Evolutionary conservation across 2,888 invertebrate species (phyloP).

Genomic region (Aporophyla nigra): DNA sequence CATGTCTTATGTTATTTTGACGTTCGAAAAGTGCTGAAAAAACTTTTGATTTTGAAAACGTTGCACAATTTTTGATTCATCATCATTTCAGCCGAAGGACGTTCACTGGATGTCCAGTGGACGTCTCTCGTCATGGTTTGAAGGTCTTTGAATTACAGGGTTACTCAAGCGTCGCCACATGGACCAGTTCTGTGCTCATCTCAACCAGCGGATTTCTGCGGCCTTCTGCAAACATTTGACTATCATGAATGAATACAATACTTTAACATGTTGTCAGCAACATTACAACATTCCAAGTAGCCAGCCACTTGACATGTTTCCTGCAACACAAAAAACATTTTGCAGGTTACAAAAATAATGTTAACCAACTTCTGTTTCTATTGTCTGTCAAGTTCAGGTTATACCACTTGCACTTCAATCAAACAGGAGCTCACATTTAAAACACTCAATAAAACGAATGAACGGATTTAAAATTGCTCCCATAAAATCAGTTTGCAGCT

Average conservation of each 20-base stretch:
- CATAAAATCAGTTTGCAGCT: constrained; percentile 46
- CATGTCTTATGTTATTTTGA: too few species aligned
- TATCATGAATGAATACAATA: background rate
- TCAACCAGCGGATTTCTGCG: background rate
- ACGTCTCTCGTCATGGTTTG: background rate
- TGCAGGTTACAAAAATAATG: background rate
- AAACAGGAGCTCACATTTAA: constrained; percentile 7
- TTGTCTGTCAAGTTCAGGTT: background rate
- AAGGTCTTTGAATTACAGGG: background rate
- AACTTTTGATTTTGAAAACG: too few species aligned
- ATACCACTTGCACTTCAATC: background rate
- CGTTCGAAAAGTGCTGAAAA: too few species aligned
- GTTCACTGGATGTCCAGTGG: background rate
- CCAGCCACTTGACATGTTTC: background rate
- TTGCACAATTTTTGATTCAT: background rate
- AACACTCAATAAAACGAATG: constrained; percentile 24
- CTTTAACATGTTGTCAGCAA: background rate
- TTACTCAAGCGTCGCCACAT: background rate
- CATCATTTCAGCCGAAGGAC: background rate
- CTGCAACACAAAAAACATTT: background rate
- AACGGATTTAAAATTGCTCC: constrained; percentile 27
- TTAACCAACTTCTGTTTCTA: background rate
- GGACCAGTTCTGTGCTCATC: background rate
- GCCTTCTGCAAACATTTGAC: background rate
- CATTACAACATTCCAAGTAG: background rate